Percentiles rank a stretch among this genome's conserved stretches.
These are phyloP conservation scores for Drosophila peninsularis DNA, from an alignment of 2,888 invertebrate genomes.

Conservation along the genomic window DNA sequence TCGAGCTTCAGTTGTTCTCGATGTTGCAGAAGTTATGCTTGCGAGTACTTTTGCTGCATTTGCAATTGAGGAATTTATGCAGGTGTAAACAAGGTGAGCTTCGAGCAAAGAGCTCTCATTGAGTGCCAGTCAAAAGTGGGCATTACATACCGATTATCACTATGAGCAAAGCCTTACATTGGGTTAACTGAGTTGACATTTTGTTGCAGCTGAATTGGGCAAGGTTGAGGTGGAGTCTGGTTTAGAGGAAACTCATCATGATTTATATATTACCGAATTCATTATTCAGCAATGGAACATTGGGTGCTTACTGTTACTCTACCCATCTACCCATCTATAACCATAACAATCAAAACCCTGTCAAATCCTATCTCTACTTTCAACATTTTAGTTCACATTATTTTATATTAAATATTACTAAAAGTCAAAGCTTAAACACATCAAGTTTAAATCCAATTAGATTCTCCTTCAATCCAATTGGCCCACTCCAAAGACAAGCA, in stretches of 20 bases:
- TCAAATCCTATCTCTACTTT: too few species aligned
- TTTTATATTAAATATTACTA: too few species aligned
- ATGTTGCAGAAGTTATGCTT: slow-evolving; percentile 16
- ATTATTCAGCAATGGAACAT: too few species aligned
- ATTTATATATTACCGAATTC: too few species aligned
- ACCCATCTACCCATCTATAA: too few species aligned
- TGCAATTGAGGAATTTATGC: slow-evolving; percentile 26
- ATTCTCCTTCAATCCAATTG: neutral
- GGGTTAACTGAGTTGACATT: neutral
- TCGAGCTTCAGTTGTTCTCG: slow-evolving; percentile 34
- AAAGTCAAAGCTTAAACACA: neutral
- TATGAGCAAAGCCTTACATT: neutral
- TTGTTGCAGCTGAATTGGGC: neutral
- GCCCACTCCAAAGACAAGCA: neutral
- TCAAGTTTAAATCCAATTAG: neutral
- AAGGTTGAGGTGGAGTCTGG: neutral
- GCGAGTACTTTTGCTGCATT: neutral
- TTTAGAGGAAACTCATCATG: too few species aligned
- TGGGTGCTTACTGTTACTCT: too few species aligned
- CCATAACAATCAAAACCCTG: neutral
- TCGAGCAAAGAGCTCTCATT: neutral
- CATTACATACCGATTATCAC: slow-evolving; percentile 11
- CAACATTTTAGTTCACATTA: too few species aligned
- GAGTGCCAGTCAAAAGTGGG: neutral
- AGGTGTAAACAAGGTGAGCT: slow-evolving; percentile 41